phyloP scores from a whole-genome alignment of 1,140 invertebrate species.

The Cherax quadricarinatus region DNA sequence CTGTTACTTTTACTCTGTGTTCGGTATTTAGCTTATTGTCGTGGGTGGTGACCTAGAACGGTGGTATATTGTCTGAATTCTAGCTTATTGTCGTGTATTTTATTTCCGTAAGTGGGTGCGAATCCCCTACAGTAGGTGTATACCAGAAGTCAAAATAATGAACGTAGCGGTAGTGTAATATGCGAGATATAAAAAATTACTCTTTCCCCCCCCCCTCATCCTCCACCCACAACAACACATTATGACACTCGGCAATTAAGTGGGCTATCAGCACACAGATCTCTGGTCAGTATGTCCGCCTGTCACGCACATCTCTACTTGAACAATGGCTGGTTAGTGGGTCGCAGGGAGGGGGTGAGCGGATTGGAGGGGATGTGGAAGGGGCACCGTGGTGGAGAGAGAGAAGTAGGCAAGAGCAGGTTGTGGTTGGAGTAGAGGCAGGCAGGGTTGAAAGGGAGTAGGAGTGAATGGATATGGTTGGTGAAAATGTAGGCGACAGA shows the following conservation, averaged over 20 bases:
- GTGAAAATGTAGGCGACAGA: no score
- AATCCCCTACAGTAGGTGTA: no score
- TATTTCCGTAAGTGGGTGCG: no score
- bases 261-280: conserved; percentile 55
- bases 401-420: background rate
- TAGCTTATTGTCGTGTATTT: no score
- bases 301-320: conserved; percentile 55
- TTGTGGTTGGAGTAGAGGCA: background rate
- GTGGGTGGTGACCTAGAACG: no score
- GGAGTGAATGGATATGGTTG: background rate
- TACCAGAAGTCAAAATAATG: no score
- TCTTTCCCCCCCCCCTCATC: background rate
- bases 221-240: background rate
- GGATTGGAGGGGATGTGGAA: background rate
- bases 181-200: no score
- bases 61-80: no score
- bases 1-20: no score
- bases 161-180: no score
- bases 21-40: no score
- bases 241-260: conserved; percentile 63
- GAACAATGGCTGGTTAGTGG: conserved; percentile 32
- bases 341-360: background rate
- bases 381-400: background rate
- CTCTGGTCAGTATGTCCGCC: conserved; percentile 32
- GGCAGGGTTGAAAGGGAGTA: background rate